Conservation (phyloP, 2,113 vertebrate genomes). For the Motacilla alba region DNA sequence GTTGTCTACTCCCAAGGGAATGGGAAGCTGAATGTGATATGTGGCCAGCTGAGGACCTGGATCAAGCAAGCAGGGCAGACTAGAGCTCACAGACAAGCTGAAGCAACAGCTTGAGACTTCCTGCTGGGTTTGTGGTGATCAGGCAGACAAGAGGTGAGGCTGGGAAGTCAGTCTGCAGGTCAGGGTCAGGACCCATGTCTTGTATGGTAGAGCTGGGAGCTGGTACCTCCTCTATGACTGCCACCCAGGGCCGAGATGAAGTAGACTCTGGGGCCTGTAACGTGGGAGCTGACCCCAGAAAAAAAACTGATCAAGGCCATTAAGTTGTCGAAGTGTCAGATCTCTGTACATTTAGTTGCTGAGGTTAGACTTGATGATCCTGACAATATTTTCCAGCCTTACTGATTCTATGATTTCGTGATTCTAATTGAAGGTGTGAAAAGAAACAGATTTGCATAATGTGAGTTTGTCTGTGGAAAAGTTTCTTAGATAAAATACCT, state of each 20-base stretch:
- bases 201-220: neutral
- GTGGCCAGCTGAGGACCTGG: fast-evolving
- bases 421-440: neutral
- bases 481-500: neutral
- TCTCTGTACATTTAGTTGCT: neutral
- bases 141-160: neutral
- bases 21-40: neutral
- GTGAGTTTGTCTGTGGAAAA: neutral
- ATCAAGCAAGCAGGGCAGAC: neutral
- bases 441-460: neutral
- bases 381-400: neutral
- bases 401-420: neutral
- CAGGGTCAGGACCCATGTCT: fast-evolving
- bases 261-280: neutral
- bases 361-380: neutral
- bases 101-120: neutral
- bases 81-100: neutral
- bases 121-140: neutral
- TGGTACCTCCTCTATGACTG: neutral
- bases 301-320: neutral
- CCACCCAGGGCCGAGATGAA: neutral
- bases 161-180: neutral
- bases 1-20: neutral
- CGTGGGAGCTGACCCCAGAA: neutral
- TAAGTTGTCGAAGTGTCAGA: neutral